A percentile compares a stretch with the other conserved stretches of the same genome.
phyloP scores from a whole-genome alignment of 2,888 invertebrate species.

The Onchidella celtica region DNA sequence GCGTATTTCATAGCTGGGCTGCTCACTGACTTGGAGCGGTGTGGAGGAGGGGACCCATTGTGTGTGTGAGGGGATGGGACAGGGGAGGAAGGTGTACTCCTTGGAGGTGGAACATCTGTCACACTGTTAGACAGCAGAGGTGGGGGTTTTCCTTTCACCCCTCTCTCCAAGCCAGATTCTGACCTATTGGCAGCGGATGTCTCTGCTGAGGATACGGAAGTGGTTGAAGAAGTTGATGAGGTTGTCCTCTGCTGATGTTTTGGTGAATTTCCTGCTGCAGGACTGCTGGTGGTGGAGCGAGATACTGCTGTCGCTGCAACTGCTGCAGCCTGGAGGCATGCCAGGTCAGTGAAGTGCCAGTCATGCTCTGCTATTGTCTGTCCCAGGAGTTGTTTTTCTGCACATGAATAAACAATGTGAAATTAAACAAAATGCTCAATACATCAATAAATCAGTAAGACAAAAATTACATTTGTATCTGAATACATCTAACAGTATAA shows the following conservation, averaged over 20 bases:
- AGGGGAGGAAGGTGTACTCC: slow-evolving; percentile 78
- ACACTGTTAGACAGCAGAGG: slow-evolving; percentile 79
- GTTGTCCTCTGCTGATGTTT: slow-evolving; percentile 70
- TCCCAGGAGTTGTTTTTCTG: slow-evolving; percentile 84
- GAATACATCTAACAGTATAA: too few species aligned
- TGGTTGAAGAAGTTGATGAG: slow-evolving; percentile 70
- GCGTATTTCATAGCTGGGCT: slow-evolving; percentile 84
- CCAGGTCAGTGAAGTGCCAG: slow-evolving; percentile 91
- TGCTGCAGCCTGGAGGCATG: slow-evolving; percentile 45
- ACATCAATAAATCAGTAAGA: too few species aligned
- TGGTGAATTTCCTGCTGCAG: slow-evolving; percentile 61
- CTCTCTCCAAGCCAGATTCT: slow-evolving; percentile 11
- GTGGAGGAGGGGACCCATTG: slow-evolving; percentile 82
- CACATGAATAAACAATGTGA: background rate
- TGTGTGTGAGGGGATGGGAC: slow-evolving; percentile 66
- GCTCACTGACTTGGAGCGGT: slow-evolving; percentile 78
- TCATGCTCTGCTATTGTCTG: slow-evolving; percentile 82
- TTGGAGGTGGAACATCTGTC: slow-evolving; percentile 77
- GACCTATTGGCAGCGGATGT: background rate
- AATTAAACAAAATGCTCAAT: background rate
- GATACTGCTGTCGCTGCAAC: slow-evolving; percentile 74
- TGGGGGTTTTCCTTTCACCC: slow-evolving; percentile 57
- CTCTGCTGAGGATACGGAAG: slow-evolving; percentile 39
- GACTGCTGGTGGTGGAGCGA: slow-evolving; percentile 62
- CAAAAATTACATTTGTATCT: too few species aligned